Base-by-base conservation (phyloP, 37 sponge, comb jelly and placozoan genomes). In the Aplysina aerophoba region DNA sequence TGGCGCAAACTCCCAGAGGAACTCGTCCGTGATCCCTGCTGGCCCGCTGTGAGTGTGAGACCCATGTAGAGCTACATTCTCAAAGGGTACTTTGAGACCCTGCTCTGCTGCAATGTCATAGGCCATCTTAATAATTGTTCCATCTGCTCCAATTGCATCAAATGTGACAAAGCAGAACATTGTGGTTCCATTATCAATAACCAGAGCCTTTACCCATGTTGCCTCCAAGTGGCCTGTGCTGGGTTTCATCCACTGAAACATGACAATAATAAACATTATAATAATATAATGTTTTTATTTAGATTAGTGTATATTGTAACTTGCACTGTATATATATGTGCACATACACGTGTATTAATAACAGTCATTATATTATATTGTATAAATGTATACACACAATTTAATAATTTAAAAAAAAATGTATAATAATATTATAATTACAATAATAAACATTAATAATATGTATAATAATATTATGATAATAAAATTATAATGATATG, bases 31-130 rank as follows among this genome's bases (percentile, higher is more conserved):
- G 67, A 86, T 74, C 44, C 67, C 86, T 3, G 63, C 86, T 60
- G 86, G 86, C 1, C 86, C 86, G 33, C 86, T 86, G 66, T 86
- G 86, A 2, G 80, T 60, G 86, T 86, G 86, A 27, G 86, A 86
- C 8, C 86, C 86, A 25, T 56, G 62, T 56, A 86, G 20, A 37
- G 79, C 74, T 19, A 86, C 64, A 55, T 79, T 78, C 6, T 55
- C 61, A 40, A 79, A 60, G 3, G 86, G 86, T 0, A 86, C 37
- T 11, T 14, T 54, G 27, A 86, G 78, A 0, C 86, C 86, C 21
- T 54, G 6, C 39, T 28, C 61, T 24, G 80, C 79, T 21, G 86
- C 86, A 17, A 59, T 86, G 66, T 86, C 78, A 13, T 79, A 86
- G 4, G 86, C 86, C 65, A 86, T 63, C 50, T 79, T 37, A 1